Conservation (phyloP, 2,113 vertebrate species). For the Orientallactaga bullata region DNA sequence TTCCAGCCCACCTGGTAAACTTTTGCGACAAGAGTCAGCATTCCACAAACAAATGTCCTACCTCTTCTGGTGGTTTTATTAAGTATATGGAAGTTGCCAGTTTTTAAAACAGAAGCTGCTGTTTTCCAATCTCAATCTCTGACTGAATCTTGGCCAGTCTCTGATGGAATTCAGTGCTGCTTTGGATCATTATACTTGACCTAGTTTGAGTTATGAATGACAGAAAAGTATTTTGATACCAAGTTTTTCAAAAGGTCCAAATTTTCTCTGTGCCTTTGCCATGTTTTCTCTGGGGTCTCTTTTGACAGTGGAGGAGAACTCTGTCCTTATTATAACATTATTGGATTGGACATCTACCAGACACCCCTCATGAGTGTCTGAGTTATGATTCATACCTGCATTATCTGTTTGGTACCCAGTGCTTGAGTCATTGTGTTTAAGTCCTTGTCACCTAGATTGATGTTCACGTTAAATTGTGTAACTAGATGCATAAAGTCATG, state of each 20-base stretch:
- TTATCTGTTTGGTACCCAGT: slow-evolving; percentile 24
- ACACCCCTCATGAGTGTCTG: background rate
- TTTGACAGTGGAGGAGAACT: background rate
- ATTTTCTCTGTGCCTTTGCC: slow-evolving; percentile 68
- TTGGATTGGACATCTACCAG: background rate
- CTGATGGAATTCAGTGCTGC: slow-evolving; percentile 75
- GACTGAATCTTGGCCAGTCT: slow-evolving; percentile 76
- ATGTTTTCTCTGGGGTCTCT: slow-evolving; percentile 45
- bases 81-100: slow-evolving; percentile 80
- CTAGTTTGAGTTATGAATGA: slow-evolving; percentile 41
- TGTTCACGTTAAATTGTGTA: slow-evolving; percentile 54
- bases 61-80: slow-evolving; percentile 82
- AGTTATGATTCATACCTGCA: background rate
- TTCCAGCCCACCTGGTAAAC: slow-evolving; percentile 76
- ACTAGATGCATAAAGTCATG: slow-evolving; percentile 54
- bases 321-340: background rate
- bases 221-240: slow-evolving; percentile 75
- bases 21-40: slow-evolving; percentile 84
- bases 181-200: slow-evolving; percentile 65
- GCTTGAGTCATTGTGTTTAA: background rate
- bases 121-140: slow-evolving; percentile 80
- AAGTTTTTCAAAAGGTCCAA: slow-evolving; percentile 68
- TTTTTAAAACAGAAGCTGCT: slow-evolving; percentile 73
- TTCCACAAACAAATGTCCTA: slow-evolving; percentile 83
- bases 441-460: slow-evolving; percentile 55